Evolutionary conservation across 2,888 invertebrate species (phyloP).

Genomic region (Criorhina ranunculi): DNA sequence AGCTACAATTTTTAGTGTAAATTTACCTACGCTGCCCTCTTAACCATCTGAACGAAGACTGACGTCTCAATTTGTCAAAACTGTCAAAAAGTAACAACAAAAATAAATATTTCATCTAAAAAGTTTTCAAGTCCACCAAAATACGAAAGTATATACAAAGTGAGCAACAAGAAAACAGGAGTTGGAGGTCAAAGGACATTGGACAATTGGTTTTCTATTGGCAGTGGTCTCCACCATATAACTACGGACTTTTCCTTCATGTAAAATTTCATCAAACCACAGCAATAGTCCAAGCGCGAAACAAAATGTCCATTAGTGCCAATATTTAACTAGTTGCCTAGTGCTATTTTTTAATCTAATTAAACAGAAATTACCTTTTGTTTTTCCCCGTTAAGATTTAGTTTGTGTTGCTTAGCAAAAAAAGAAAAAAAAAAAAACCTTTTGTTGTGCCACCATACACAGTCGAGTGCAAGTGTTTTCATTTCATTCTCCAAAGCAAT

Average conservation of each 20-base stretch:
- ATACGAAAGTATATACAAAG: constrained; percentile 45
- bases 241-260: neutral
- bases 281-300: constrained; percentile 1
- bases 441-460: constrained; percentile 56
- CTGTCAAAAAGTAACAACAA: constrained; percentile 52
- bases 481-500: constrained; percentile 5
- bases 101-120: constrained; percentile 26
- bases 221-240: neutral
- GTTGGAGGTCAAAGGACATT: constrained; percentile 38
- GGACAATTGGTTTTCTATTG: constrained; percentile 31
- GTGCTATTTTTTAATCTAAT: constrained; percentile 62
- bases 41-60: constrained; percentile 16
- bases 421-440: too few species aligned
- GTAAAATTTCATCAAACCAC: neutral
- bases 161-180: neutral
- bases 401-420: constrained; percentile 71
- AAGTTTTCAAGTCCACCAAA: constrained; percentile 45
- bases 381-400: constrained; percentile 29
- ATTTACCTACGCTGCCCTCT: neutral
- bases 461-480: neutral
- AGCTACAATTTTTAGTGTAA: too few species aligned
- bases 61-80: neutral
- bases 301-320: constrained; percentile 24
- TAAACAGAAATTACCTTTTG: constrained; percentile 43
- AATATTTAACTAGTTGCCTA: constrained; percentile 16